A percentile compares a stretch with the other conserved stretches of the same genome.
Evolutionary conservation across 37 sponge, comb jelly and placozoan species (phyloP).

Genomic region (Hexactinellida sp.): DNA sequence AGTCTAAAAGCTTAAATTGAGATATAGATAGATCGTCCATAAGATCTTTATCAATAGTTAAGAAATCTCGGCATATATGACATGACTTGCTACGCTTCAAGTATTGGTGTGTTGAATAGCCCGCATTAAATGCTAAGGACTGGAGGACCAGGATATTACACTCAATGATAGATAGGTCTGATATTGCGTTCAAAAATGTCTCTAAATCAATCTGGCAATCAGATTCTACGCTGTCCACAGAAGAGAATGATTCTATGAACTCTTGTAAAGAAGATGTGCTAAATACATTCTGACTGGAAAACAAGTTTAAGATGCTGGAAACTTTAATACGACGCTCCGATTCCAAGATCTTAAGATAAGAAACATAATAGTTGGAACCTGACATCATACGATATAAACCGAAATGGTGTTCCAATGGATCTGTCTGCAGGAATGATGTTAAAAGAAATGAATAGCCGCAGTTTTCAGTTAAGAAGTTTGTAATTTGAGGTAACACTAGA

Average conservation of each 20-base stretch:
- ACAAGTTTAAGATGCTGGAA: not conserved
- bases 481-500: not conserved
- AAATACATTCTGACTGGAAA: not conserved
- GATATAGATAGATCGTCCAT: not conserved
- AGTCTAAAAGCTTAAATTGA: not conserved
- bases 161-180: not conserved
- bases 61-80: not conserved
- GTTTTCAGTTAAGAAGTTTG: not conserved
- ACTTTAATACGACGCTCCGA: not conserved
- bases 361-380: not conserved
- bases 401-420: constrained; percentile 5
- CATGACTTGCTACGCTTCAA: not conserved
- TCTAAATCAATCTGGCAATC: not conserved
- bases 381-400: not conserved
- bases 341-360: not conserved
- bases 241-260: not conserved
- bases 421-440: not conserved
- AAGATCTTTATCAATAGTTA: not conserved
- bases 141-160: not conserved
- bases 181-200: not conserved
- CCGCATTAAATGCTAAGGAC: not conserved
- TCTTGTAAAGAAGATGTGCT: not conserved
- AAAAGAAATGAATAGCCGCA: not conserved
- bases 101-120: not conserved
- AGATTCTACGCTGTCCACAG: not conserved